Base-by-base conservation (phyloP, 2,888 invertebrate genomes). In the Apeira syringaria region DNA sequence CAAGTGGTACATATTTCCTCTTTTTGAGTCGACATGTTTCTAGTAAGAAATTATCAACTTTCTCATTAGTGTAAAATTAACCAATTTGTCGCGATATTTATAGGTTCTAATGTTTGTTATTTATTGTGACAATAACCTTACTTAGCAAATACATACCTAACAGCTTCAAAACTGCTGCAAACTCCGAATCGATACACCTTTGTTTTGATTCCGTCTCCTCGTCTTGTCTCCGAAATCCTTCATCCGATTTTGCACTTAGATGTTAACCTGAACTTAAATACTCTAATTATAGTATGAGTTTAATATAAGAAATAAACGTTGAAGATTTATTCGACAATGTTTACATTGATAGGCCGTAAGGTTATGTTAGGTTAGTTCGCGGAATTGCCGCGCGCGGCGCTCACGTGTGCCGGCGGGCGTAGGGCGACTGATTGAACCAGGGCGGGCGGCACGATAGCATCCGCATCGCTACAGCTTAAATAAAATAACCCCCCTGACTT, bases 381-480 rank as follows among this genome's bases (percentile, higher is more conserved):
- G 60, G 41, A 32, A 49, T 34, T 41, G 64, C 74, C 79, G 70
- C 79, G 80, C 80, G 79, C 75, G 78, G 82, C 83, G 82, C 80
- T 79, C 61, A 58, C 57, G 64, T 74, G 77, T 68, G 64, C 76
- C 74, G 75, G 67, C 78, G 70, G 76, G 67, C 79, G 69, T 61
- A 62, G 71, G 76, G 75, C 78, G 72, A 87, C 87, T 87, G 72
- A 87, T 86, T 87, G 83, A 79, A 49, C 59, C 66, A 70, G 72
- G 80, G 80, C 82, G 82, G 78, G 75, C 77, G 76, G 77, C 33
- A 48, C 32, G 48, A 5, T 44, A 24, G 35, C 35, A 46, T 51
- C 45, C 43, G 45, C 49, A 47, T 28, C 36, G 31, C 30, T 42
- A 15, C 39, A 36, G 27, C 39, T 44, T 8, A 28, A 36, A 36